These are phyloP conservation scores for Camponotus vicinus DNA, from an alignment of 1,140 invertebrate species.

Conservation along the genomic window DNA sequence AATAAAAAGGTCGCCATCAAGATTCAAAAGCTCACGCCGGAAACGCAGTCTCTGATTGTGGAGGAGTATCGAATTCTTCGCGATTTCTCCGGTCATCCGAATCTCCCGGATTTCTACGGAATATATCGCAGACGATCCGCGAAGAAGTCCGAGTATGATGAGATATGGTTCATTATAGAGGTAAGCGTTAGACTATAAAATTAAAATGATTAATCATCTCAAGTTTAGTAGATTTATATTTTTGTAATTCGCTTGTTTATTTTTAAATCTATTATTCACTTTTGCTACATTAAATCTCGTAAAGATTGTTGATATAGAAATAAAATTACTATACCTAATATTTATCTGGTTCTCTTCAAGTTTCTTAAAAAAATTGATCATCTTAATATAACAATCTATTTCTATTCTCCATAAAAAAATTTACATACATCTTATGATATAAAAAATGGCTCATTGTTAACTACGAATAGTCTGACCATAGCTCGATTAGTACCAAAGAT, in stretches of 20 bases:
- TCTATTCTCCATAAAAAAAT: too few species aligned
- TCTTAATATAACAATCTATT: not conserved
- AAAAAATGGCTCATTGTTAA: not conserved
- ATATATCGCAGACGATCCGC: conserved; percentile 90
- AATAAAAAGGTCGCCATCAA: conserved; percentile 93
- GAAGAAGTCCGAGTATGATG: conserved; percentile 88
- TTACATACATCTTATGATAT: not conserved
- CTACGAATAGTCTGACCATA: not conserved
- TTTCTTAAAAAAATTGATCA: not conserved
- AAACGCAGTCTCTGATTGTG: conserved; percentile 90
- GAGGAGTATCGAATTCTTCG: conserved; percentile 95
- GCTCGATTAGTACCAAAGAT: not conserved
- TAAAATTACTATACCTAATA: not conserved
- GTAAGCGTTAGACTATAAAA: conserved; percentile 85
- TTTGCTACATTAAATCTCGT: not conserved
- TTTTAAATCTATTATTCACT: not conserved
- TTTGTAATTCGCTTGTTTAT: not conserved
- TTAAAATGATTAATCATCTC: not conserved
- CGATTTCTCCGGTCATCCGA: conserved; percentile 92
- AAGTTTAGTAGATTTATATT: not conserved
- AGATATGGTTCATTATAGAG: conserved; percentile 97
- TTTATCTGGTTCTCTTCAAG: not conserved
- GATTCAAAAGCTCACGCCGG: conserved; percentile 91
- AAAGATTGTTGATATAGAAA: not conserved
- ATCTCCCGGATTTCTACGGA: conserved; percentile 95